phyloP scores from a whole-genome alignment of 2,888 invertebrate genomes.

The Hydraecia micacea region DNA sequence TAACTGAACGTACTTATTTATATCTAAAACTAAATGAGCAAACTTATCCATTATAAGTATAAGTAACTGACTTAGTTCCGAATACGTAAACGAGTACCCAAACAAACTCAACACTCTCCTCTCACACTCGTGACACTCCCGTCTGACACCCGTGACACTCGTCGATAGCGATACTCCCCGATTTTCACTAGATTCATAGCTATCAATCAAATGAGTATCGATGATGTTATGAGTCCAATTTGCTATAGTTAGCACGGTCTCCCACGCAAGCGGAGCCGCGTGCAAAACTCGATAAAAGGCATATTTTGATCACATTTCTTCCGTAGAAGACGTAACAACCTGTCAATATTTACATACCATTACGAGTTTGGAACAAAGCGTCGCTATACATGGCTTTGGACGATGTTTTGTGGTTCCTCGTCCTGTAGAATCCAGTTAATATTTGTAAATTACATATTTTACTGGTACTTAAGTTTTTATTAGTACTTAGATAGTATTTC shows the following conservation, averaged over 20 bases:
- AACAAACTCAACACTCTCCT: background rate
- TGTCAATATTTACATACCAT: constrained; percentile 64
- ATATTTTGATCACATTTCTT: constrained; percentile 64
- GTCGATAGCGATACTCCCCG: background rate
- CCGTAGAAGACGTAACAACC: constrained; percentile 50
- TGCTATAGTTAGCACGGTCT: constrained; percentile 42
- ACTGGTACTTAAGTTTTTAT: background rate
- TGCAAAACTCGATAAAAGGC: constrained; percentile 65
- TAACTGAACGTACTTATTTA: background rate
- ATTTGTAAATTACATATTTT: background rate
- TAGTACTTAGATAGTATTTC: background rate
- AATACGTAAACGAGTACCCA: background rate
- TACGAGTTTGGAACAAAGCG: constrained; percentile 50
- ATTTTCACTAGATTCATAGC: constrained; percentile 13
- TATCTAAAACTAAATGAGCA: background rate
- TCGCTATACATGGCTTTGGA: constrained; percentile 30
- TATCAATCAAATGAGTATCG: constrained; percentile 51
- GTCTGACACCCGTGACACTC: background rate
- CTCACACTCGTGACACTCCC: background rate
- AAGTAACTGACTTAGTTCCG: background rate
- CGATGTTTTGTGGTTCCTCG: constrained; percentile 14
- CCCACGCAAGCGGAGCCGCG: constrained; percentile 66
- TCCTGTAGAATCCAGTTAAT: background rate
- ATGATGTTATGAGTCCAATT: constrained; percentile 39
- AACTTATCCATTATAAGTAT: background rate